These are phyloP conservation scores for Coturnix japonica DNA, from an alignment of 2,113 vertebrate species.

Conservation along the genomic window DNA sequence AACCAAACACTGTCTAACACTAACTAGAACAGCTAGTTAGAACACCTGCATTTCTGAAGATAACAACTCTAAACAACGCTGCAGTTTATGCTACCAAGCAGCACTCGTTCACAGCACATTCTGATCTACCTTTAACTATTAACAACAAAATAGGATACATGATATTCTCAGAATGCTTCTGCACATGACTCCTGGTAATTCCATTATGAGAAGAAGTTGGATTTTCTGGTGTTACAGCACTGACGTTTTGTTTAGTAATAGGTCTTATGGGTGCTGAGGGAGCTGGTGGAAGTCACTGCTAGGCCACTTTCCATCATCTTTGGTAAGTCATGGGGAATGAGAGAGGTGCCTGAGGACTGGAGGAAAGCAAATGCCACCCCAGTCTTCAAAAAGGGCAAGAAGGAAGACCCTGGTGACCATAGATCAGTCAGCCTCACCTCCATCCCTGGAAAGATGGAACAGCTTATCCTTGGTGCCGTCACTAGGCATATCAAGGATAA, in stretches of 20 bases:
- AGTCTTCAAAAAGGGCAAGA: too few relatives aligned
- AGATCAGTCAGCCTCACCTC: too few relatives aligned
- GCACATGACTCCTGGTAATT: background rate
- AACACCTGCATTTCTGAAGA: background rate
- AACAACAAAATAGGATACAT: accelerated
- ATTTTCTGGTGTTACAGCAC: background rate
- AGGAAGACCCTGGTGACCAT: too few relatives aligned
- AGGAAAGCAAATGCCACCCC: too few relatives aligned
- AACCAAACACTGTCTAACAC: background rate
- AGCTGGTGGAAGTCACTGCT: too few relatives aligned
- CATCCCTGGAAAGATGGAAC: too few relatives aligned
- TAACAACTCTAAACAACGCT: accelerated
- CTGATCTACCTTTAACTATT: background rate
- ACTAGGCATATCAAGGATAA: too few relatives aligned
- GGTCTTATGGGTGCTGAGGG: background rate
- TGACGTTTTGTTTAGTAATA: background rate
- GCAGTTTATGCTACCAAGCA: background rate
- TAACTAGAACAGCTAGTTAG: background rate
- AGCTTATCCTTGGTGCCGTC: too few relatives aligned
- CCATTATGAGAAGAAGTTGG: background rate
- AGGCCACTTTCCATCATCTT: too few relatives aligned
- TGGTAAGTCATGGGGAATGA: too few relatives aligned
- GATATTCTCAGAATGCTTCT: background rate
- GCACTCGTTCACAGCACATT: background rate
- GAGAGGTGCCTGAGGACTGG: too few relatives aligned